Conservation (phyloP, 2,888 invertebrate genomes). For the Tortrix viridana region DNA sequence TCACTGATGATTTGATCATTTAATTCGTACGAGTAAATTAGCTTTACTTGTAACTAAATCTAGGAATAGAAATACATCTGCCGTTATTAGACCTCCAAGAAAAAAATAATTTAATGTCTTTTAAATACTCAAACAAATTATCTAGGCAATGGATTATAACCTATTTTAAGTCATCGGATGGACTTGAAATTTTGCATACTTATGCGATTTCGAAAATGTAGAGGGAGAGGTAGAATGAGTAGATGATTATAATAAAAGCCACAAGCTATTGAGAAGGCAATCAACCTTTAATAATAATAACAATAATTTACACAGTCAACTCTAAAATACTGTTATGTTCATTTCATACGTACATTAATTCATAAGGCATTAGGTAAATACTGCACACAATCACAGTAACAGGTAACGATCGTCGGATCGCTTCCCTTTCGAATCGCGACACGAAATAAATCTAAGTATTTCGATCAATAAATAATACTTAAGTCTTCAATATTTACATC, state of each 20-base stretch:
- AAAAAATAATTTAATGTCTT: no score
- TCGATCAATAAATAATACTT: constrained; percentile 65
- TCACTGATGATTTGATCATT: no score
- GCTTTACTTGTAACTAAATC: no score
- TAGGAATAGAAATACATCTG: no score
- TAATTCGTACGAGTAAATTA: no score
- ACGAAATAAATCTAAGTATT: constrained; percentile 45
- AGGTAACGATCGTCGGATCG: constrained; percentile 54
- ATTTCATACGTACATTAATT: constrained; percentile 59
- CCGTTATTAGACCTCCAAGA: no score
- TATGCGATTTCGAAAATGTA: background rate
- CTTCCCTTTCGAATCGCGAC: constrained; percentile 47
- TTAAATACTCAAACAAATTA: no score
- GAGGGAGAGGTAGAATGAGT: constrained; percentile 1
- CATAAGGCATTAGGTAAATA: constrained; percentile 60
- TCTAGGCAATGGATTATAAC: no score
- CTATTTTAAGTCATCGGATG: no score
- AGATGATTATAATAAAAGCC: constrained; percentile 52
- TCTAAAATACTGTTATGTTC: constrained; percentile 80
- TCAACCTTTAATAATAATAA: constrained; percentile 76
- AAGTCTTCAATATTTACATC: constrained; percentile 78
- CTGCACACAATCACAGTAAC: constrained; percentile 69
- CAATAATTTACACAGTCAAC: constrained; percentile 80
- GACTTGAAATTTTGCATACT: no score
- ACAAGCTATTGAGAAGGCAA: constrained; percentile 56